Evolutionary conservation across 2,113 vertebrate genomes (phyloP).

Genomic region (Chaetura pelagica): DNA sequence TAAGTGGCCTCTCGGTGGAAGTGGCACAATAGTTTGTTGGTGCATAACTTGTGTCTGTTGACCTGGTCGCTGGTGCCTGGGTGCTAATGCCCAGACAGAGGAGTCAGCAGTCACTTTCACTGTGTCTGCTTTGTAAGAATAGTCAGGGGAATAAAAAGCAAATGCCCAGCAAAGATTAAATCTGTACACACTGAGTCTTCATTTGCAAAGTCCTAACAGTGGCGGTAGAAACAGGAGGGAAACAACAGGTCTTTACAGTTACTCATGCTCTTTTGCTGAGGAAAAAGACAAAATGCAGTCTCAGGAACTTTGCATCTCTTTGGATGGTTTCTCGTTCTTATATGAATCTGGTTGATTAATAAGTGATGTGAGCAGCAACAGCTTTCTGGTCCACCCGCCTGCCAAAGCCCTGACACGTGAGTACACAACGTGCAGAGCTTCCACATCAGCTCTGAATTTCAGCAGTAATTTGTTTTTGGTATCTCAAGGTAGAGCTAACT

Average conservation of each 20-base stretch:
- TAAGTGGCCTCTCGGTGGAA: conserved; percentile 1
- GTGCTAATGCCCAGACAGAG: conserved; percentile 66
- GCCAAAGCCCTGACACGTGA: conserved; percentile 15
- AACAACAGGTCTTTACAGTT: not conserved
- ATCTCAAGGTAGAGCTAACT: not conserved
- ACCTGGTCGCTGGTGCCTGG: not conserved
- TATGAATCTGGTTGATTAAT: not conserved
- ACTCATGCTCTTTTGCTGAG: conserved; percentile 17
- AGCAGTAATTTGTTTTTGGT: not conserved
- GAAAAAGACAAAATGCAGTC: conserved; percentile 42
- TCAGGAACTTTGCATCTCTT: conserved; percentile 29
- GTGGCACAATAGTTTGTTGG: conserved; percentile 39
- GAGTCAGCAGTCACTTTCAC: conserved; percentile 65
- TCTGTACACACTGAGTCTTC: not conserved
- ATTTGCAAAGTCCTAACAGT: not conserved
- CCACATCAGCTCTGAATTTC: not conserved
- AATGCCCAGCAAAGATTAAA: conserved; percentile 19
- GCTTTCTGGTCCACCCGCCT: conserved; percentile 4
- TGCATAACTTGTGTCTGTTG: conserved; percentile 53
- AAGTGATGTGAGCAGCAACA: not conserved
- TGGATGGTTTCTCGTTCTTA: not conserved
- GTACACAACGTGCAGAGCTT: not conserved
- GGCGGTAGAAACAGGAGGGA: not conserved
- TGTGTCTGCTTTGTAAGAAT: conserved; percentile 21
- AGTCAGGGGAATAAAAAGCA: conserved; percentile 50